These are phyloP conservation scores for Porites rus DNA, from an alignment of 92 coral and sea anemone species.

Conservation along the genomic window DNA sequence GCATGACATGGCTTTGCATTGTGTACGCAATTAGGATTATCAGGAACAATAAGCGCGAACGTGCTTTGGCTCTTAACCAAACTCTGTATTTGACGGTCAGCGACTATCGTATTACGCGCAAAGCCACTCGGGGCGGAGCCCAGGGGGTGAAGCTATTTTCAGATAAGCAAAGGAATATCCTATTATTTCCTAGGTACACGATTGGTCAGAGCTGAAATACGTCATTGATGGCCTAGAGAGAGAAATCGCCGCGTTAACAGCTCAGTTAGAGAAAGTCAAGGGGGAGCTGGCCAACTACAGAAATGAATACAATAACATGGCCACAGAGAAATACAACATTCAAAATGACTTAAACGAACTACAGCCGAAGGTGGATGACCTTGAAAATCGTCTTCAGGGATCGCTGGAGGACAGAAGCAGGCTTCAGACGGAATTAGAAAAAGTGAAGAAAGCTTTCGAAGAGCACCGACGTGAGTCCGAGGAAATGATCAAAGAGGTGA, in stretches of 20 bases:
- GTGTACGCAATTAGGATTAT: no score
- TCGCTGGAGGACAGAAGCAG: conserved; percentile 80
- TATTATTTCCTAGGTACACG: conserved; percentile 54
- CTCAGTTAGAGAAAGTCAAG: conserved; percentile 82
- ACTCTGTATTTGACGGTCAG: no score
- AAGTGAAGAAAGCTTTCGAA: conserved; percentile 54
- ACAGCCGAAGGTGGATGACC: conserved; percentile 75
- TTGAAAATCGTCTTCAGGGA: conserved; percentile 69
- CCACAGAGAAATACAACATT: conserved; percentile 80
- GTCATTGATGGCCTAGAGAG: conserved; percentile 91
- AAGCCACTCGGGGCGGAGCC: no score
- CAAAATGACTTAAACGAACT: conserved; percentile 70
- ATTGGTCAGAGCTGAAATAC: conserved; percentile 93
- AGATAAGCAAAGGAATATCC: not conserved
- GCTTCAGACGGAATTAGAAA: conserved; percentile 76
- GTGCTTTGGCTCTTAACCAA: no score
- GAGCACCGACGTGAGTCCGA: conserved; percentile 71
- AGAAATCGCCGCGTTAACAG: conserved; percentile 74
- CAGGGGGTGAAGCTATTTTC: not conserved
- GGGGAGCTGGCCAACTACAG: conserved; percentile 78
- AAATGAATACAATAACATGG: conserved; percentile 78
- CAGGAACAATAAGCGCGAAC: no score
- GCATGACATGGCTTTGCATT: no score
- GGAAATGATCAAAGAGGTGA: conserved; percentile 57
- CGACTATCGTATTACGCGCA: no score